Evolutionary conservation across 2,113 vertebrate species (phyloP).

Genomic region (Tangachromis dhanisi): DNA sequence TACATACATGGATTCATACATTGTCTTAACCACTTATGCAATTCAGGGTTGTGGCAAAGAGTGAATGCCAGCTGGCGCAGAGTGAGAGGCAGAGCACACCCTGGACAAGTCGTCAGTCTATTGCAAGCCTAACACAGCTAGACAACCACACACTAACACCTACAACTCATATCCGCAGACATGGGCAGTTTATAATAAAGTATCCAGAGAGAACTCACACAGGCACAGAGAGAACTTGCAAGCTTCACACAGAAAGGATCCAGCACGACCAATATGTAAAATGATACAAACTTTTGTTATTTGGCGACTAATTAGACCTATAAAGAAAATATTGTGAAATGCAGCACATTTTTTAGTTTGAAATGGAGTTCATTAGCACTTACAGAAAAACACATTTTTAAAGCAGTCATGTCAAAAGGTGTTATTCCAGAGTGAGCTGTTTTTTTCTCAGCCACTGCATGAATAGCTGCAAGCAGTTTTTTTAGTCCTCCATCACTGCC

Average conservation of each 20-base stretch:
- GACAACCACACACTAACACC: not conserved
- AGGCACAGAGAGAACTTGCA: not conserved
- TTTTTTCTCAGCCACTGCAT: not conserved
- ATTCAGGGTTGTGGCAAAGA: not conserved
- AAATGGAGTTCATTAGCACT: not conserved
- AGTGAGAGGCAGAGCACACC: not conserved
- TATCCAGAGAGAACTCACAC: not conserved
- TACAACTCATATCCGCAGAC: not conserved
- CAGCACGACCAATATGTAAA: not conserved
- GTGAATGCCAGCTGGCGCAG: not conserved
- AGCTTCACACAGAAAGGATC: not conserved
- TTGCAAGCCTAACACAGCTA: not conserved
- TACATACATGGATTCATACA: not conserved
- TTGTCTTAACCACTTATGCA: rapidly evolving
- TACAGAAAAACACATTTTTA: not conserved
- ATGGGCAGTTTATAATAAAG: not conserved
- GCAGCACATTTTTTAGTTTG: not conserved
- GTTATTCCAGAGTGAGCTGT: not conserved
- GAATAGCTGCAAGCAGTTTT: not conserved
- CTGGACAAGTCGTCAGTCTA: not conserved
- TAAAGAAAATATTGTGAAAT: not conserved
- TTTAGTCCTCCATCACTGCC: not conserved
- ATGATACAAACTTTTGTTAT: not conserved
- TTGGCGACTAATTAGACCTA: not conserved
- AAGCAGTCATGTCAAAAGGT: not conserved